These are phyloP conservation scores for Atopsyche davidsoni DNA, from an alignment of 1,140 invertebrate genomes.

Conservation along the genomic window DNA sequence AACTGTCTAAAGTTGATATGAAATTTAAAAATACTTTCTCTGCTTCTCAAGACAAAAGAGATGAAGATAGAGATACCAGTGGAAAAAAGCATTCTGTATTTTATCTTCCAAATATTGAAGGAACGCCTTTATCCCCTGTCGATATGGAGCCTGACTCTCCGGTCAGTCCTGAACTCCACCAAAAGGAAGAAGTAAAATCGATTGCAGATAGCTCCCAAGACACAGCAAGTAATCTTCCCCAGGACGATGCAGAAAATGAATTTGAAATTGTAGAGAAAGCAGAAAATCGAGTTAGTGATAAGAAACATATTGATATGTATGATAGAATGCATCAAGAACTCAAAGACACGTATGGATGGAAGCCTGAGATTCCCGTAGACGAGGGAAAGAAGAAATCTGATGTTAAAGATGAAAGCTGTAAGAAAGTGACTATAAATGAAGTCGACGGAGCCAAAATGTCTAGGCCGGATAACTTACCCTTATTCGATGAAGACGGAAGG, in stretches of 20 bases:
- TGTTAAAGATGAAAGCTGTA: slow-evolving; percentile 35
- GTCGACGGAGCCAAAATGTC: slow-evolving; percentile 31
- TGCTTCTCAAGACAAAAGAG: slow-evolving; percentile 40
- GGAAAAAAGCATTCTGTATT: slow-evolving; percentile 43
- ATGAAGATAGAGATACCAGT: slow-evolving; percentile 32
- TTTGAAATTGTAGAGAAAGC: neutral
- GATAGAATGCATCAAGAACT: slow-evolving; percentile 43
- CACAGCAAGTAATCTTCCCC: neutral
- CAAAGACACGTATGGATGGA: slow-evolving; percentile 36
- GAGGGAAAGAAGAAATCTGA: slow-evolving; percentile 31
- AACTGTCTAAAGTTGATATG: slow-evolving; percentile 72
- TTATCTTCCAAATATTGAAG: slow-evolving; percentile 41
- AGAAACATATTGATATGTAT: slow-evolving; percentile 34
- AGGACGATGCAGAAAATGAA: neutral
- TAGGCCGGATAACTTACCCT: slow-evolving; percentile 57
- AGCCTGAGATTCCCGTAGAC: slow-evolving; percentile 28
- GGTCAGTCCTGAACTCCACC: slow-evolving; percentile 9
- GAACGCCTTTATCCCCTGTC: slow-evolving; percentile 38
- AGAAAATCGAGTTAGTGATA: slow-evolving; percentile 3
- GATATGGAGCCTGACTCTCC: slow-evolving; percentile 30
- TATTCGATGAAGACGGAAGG: slow-evolving; percentile 54
- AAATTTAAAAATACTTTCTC: slow-evolving; percentile 65
- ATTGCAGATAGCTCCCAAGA: neutral
- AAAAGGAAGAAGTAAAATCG: slow-evolving; percentile 20
- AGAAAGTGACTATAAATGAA: slow-evolving; percentile 23